Evolutionary conservation across 37 sponge, comb jelly and placozoan genomes (phyloP).

Genomic region (Diacarnus erythraeanus): DNA sequence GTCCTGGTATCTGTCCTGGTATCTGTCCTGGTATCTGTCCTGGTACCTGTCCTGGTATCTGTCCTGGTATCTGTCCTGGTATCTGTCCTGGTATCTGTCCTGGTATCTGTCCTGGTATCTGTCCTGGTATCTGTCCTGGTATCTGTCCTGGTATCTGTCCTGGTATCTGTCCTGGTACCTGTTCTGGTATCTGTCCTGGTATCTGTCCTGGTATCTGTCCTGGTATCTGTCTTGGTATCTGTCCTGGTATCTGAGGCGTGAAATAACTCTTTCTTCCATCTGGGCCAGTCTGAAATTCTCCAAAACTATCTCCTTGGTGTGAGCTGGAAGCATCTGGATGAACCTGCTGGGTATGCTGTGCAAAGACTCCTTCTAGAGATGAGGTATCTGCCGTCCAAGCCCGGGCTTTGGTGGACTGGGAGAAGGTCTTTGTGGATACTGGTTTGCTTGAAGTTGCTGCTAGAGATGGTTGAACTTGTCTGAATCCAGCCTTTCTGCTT

Average conservation of each 20-base stretch:
- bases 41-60: background rate
- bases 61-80: background rate
- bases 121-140: background rate
- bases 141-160: background rate
- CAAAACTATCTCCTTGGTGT: constrained; percentile 27
- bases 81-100: background rate
- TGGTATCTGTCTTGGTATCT: background rate
- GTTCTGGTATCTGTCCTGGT: background rate
- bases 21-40: background rate
- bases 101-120: no score
- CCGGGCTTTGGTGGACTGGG: constrained; percentile 2
- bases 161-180: background rate
- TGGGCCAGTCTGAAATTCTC: constrained; percentile 41
- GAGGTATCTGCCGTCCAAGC: constrained; percentile 27
- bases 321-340: background rate
- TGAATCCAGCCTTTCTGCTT: background rate
- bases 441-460: background rate
- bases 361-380: constrained; percentile 23
- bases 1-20: background rate
- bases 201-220: background rate
- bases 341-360: constrained; percentile 9
- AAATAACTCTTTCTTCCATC: no score
- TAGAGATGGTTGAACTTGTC: background rate
- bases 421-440: background rate
- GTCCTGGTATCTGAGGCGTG: background rate